phyloP scores from a whole-genome alignment of 2,888 invertebrate genomes.

The Drosophila fulvimacula region DNA sequence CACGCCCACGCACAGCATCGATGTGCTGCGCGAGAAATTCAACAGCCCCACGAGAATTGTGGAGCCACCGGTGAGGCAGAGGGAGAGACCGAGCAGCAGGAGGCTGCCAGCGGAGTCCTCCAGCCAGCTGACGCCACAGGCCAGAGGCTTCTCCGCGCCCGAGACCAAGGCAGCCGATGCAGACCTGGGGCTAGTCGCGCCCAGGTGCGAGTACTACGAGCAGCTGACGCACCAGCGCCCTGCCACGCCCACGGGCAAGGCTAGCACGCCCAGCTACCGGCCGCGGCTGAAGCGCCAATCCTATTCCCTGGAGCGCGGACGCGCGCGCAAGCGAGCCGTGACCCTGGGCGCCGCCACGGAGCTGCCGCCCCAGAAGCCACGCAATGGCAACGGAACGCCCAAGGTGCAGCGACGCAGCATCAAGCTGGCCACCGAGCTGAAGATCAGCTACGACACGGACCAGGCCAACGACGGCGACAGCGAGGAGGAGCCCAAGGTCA shows the following conservation, averaged over 20 bases:
- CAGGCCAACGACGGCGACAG: conserved; percentile 40
- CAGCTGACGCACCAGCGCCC: conserved; percentile 60
- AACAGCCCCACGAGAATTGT: conserved; percentile 78
- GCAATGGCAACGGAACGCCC: conserved; percentile 54
- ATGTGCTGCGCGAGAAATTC: conserved; percentile 81
- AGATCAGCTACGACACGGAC: conserved; percentile 63
- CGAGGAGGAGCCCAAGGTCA: conserved; percentile 59
- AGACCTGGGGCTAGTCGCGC: conserved; percentile 82
- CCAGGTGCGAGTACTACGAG: conserved; percentile 82
- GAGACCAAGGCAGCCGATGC: conserved; percentile 81
- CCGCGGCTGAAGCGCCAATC: conserved; percentile 54
- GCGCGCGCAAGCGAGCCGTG: conserved; percentile 57
- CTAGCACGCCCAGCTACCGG: conserved; percentile 17
- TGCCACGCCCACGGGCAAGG: conserved; percentile 21
- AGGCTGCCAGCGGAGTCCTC: background rate
- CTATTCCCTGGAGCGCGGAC: conserved; percentile 77
- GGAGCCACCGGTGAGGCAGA: conserved; percentile 50
- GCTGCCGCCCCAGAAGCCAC: conserved; percentile 81
- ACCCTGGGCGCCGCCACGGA: conserved; percentile 49
- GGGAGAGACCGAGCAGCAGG: background rate
- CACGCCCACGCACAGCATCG: conserved; percentile 71
- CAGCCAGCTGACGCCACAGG: conserved; percentile 44
- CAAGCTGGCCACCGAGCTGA: conserved; percentile 80
- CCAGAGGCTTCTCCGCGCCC: conserved; percentile 78
- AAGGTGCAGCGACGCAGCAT: conserved; percentile 76